Conservation (phyloP, 2,113 vertebrate genomes). For the Lagenorhynchus albirostris region DNA sequence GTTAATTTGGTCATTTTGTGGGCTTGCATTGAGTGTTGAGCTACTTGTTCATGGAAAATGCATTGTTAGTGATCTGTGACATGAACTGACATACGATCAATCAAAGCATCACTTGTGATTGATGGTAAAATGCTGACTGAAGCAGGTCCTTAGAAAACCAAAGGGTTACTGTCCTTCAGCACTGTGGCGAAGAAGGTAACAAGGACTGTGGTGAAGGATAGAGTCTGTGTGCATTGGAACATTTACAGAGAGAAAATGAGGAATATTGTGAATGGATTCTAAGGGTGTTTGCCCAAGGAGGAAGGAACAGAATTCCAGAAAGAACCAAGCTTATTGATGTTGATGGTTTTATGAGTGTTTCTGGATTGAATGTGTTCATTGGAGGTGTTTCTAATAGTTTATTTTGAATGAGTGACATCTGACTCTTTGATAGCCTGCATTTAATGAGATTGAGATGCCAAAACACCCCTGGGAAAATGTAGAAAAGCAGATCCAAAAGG, state of each 20-base stretch:
- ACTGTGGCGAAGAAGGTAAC: not conserved
- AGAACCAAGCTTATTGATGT: not conserved
- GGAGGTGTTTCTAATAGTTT: not conserved
- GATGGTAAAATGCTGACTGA: not conserved
- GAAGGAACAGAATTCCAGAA: not conserved
- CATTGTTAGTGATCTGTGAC: not conserved
- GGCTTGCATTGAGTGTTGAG: not conserved
- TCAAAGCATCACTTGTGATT: not conserved
- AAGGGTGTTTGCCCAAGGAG: not conserved
- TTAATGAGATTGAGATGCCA: not conserved
- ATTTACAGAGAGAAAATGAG: not conserved
- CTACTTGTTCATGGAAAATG: not conserved
- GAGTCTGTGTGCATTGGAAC: not conserved
- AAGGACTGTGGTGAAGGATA: not conserved
- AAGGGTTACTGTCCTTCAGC: not conserved
- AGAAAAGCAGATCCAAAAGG: not conserved
- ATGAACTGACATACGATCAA: not conserved
- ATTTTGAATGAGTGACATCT: not conserved
- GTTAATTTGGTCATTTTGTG: not conserved
- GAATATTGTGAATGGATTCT: not conserved
- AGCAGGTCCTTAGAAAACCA: not conserved
- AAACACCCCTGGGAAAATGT: not conserved
- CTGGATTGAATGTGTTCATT: not conserved
- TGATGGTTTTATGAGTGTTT: not conserved
- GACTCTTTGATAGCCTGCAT: not conserved